phyloP scores from a whole-genome alignment of 1,140 invertebrate genomes.

The Eufriesea mexicana region DNA sequence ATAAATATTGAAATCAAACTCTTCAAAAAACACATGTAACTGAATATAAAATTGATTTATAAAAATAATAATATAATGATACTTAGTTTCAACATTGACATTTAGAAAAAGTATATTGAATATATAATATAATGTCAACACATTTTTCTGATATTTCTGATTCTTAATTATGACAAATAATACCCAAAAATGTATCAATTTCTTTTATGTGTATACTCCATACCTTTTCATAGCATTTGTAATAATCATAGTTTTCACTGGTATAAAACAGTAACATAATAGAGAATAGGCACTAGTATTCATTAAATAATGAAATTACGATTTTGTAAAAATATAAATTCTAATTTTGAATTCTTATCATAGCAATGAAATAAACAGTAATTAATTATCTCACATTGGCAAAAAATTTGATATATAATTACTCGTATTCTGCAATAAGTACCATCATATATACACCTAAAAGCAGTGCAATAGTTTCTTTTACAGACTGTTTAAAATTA shows the following conservation, averaged over 20 bases:
- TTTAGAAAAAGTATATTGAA: constrained; percentile 11
- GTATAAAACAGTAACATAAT: constrained; percentile 9
- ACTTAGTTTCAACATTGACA: not conserved
- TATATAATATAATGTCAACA: constrained; percentile 8
- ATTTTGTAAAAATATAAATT: constrained; percentile 37
- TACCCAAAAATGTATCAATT: not conserved
- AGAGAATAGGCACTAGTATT: constrained; percentile 12
- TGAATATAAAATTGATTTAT: constrained; percentile 13
- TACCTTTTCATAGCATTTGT: not conserved
- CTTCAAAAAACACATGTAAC: not conserved
- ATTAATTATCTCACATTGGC: constrained; percentile 27
- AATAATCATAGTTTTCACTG: constrained; percentile 42
- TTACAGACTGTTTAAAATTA: constrained; percentile 92
- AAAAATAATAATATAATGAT: constrained; percentile 8
- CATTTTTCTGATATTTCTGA: not conserved
- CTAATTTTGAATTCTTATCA: constrained; percentile 27
- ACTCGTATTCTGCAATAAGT: constrained; percentile 93
- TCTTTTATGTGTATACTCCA: not conserved
- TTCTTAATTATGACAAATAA: constrained; percentile 7
- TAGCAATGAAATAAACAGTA: constrained; percentile 19
- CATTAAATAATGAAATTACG: not conserved
- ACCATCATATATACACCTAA: constrained; percentile 96
- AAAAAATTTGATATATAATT: constrained; percentile 67
- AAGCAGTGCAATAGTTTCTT: constrained; percentile 92
- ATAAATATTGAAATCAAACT: not conserved